Base-by-base conservation (phyloP, 2,888 invertebrate genomes). In the Ferdinandea cuprea region DNA sequence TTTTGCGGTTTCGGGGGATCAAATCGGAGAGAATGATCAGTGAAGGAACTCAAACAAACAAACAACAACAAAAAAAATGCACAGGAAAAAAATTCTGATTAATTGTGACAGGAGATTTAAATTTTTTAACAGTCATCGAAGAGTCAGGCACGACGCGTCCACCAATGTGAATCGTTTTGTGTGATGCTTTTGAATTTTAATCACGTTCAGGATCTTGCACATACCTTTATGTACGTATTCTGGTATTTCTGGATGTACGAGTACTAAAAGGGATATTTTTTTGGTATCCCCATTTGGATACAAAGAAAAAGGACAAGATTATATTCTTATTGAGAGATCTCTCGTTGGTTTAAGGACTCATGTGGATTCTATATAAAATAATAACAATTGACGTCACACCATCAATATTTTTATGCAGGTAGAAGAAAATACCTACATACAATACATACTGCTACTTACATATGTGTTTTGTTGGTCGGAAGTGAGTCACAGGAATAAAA, bases 41-140 rank as follows among this genome's bases (percentile, higher is more conserved):
- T 13, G 40, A 11, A 35, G 35, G 9, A 44, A 17, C 19, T 9
- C 17, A 54, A 37, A 35, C 32, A 15, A 19, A 40, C 25, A 30
- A 42, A 40, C n/a, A n/a, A n/a, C n/a, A n/a, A n/a, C n/a, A 54
- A 21, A 11, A 28, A 32, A 74, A 40, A n/a, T 9, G 37, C 8
- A 42, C 56, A 44, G 46, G 54, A 73, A 59, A 28, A 68, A 37
- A 77, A 28, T 61, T 68, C 78, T 68, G 83, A 83, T 83, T 78
- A 83, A 72, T 73, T 78, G 71, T 83, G 83, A 83, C 72, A 68
- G 66, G 72, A 73, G 72, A 83, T 78, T 83, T 78, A 78, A 61
- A 73, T 78, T 78, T 81, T 72, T 68, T 30, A 78, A 72, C 72
- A 83, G 78, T 78, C 78, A 78, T 83, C 73, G 46, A 19, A n/a